Evolutionary conservation across 2,888 invertebrate genomes (phyloP), one percentile per base, ranked within the genome.

Genomic region (Oxytorus armatus): DNA sequence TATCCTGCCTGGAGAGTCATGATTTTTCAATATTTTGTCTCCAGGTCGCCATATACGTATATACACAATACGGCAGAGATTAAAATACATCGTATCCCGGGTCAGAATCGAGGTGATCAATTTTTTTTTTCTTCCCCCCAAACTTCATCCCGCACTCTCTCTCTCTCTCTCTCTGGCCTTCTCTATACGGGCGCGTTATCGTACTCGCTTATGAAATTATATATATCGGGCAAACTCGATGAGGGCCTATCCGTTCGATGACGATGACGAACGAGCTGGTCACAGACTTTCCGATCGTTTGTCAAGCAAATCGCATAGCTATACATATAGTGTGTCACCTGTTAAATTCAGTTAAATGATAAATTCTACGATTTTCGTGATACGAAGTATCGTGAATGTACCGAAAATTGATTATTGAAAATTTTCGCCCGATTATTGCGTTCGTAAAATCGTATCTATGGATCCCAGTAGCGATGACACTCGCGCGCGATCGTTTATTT

Each of bases 281-380:
- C 59, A 36, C 80, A 77, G 75, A 81, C 76, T 72, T 68, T 74
- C 55, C 73, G 73, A 78, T 81, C 81, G 77, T 82, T 82, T 82
- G 81, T 82, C 81, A 82, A 82, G 61, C 69, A 49, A 36, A 29
- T 65, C 14, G 65, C 68, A 42, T 25, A 39, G 3, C 36, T 42
- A 21, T 33, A 23, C 10, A 39, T 8, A 21, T 33, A 23, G 53
- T 69, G 33, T 66, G 63, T 75, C 69, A 66, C 39, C 39, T 25
- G n/a, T n/a, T n/a, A n/a, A n/a, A n/a, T n/a, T 44, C 23, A 8
- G 53, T n/a, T n/a, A n/a, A 76, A 72, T 51, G 53, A 79, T 80
- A 72, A 80, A 79, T 79, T 70, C 61, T 29, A 55, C 51, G 16
- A 33, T 63, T 2, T 70, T 57, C 33, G 44, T 29, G 8, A n/a